Conservation (phyloP, 2,888 invertebrate genomes). For the Galerucella pusilla region DNA sequence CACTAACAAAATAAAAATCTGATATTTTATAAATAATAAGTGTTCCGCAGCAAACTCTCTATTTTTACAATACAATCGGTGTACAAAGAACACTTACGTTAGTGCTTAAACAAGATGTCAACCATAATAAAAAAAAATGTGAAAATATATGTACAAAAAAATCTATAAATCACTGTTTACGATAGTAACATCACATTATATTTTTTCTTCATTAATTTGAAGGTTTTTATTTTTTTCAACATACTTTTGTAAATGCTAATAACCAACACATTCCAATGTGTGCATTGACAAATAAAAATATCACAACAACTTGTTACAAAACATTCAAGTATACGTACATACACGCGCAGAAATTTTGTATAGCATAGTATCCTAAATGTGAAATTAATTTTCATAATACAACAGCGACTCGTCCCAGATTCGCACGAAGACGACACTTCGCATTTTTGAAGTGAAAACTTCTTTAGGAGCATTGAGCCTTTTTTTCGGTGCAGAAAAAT, state of each 20-base stretch:
- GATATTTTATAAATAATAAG: neutral
- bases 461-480: no score
- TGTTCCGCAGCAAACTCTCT: neutral
- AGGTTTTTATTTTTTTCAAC: slow-evolving; percentile 10
- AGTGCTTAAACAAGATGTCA: slow-evolving; percentile 10
- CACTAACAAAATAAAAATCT: neutral
- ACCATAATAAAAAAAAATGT: slow-evolving; percentile 15
- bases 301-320: slow-evolving; percentile 22
- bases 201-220: slow-evolving; percentile 10
- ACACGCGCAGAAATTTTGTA: neutral
- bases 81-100: neutral
- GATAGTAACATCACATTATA: slow-evolving; percentile 31
- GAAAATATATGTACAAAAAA: slow-evolving; percentile 9
- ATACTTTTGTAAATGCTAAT: slow-evolving; percentile 12
- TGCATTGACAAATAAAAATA: slow-evolving; percentile 28
- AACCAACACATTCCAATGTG: slow-evolving; percentile 19
- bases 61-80: neutral
- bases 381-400: neutral
- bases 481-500: no score
- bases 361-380: neutral
- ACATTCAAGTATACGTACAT: neutral
- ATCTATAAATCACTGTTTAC: slow-evolving; percentile 22
- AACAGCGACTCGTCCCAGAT: neutral
- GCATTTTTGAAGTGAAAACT: no score
- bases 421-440: no score